Evolutionary conservation across 2,113 vertebrate species (phyloP), one percentile per base, ranked within the genome.

Genomic region (Sylvia atricapilla): DNA sequence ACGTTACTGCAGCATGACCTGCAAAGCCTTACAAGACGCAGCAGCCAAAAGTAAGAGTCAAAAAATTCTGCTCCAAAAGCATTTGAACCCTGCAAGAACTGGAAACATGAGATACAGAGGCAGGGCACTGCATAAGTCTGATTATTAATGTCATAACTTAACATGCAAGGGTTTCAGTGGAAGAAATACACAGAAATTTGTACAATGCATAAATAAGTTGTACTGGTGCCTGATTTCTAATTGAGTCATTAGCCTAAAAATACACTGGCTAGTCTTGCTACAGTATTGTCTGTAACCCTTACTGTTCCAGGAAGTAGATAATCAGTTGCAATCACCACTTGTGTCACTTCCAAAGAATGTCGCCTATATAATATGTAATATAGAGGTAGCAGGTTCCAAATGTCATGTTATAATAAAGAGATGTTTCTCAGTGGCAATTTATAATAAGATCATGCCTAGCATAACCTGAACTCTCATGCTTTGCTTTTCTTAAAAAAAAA

Each of bases 241-340:
- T 90, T 93, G 93, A 95, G 88, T 96, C 95, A 97, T 84, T 87
- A 62, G 33, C 63, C 94, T 97, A 97, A 97, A 96, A 98, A 98
- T 97, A 97, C 37, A 72, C 58, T 58, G 72, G 39, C 73, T 92
- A 68, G 89, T 92, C 90, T 95, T 88, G 73, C 78, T 83, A 77
- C 77, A 94, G 91, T 58, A 95, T 82, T 93, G 81, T 90, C 62
- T 81, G 89, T 92, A 96, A 96, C 93, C 63, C 93, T 96, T 62
- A 73, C 78, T 95, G 90, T 94, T 89, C 96, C 72, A 95, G 82
- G 46, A 90, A 76, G 37, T 63, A 46, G 88, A 95, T 84, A 94
- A 87, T 44, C 53, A 92, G 43, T 49, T 93, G 78, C 55, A 93
- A 49, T 84, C 73, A 89, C 50, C 49, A 76, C 35, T 96, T 93